Conservation (phyloP, 2,797 vertebrate genomes). For the Ptychadena robeensis region DNA sequence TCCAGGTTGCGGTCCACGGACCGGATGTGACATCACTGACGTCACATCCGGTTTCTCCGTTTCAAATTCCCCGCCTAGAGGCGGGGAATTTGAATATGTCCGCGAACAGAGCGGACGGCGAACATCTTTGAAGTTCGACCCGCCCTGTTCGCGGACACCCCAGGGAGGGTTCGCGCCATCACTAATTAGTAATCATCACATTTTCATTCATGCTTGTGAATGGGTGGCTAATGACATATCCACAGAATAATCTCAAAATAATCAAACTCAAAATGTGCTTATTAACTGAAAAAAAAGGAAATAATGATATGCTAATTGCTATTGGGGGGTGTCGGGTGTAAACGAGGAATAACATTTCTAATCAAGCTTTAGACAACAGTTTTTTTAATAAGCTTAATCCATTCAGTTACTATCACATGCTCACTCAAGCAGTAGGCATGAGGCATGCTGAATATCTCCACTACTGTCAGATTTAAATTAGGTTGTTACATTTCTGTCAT, state of each 20-base stretch:
- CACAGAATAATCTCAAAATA: background rate
- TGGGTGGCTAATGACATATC: background rate
- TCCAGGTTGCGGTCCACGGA: too few relatives aligned
- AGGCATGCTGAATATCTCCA: background rate
- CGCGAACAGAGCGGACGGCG: too few relatives aligned
- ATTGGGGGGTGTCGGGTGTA: background rate
- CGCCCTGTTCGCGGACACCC: too few relatives aligned
- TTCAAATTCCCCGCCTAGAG: too few relatives aligned
- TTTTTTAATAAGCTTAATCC: conserved; percentile 16
- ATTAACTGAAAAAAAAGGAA: background rate
- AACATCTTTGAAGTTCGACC: too few relatives aligned
- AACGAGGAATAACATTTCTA: background rate
- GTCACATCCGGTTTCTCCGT: too few relatives aligned
- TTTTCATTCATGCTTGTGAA: background rate
- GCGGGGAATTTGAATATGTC: too few relatives aligned
- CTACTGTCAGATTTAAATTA: conserved; percentile 12
- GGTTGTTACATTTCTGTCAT: conserved; percentile 6
- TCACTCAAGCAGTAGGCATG: background rate
- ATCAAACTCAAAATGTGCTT: background rate
- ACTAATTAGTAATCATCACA: background rate
- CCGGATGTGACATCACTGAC: too few relatives aligned
- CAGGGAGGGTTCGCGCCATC: too few relatives aligned
- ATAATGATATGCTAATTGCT: conserved; percentile 7
- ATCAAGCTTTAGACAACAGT: conserved; percentile 8
- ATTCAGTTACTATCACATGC: conserved; percentile 3